Base-by-base conservation (phyloP, 2,888 invertebrate species). In the Leptogaster cylindrica region DNA sequence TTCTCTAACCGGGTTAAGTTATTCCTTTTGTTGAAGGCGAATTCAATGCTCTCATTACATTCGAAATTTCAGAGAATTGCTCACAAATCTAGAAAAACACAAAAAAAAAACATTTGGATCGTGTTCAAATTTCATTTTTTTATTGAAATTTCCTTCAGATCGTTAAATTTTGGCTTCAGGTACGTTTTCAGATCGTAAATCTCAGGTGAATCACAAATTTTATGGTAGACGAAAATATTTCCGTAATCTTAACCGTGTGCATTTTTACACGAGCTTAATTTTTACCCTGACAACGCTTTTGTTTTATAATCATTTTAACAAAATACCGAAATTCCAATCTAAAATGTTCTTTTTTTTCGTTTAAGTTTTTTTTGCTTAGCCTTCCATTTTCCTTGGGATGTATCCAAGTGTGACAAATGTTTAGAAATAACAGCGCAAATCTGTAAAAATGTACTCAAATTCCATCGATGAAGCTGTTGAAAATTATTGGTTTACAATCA, bases 191-290 rank as follows among this genome's bases (percentile, higher is more conserved):
- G 39, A 16, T 12, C 16, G 23, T 39, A 36, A 55, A 55, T 55
- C 36, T 55, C 55, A 55, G 55, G 55, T 55, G 55, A 55, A 20
- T 55, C 55, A 55, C 36, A 55, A n/a, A 23, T 36, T 31, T 36
- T 36, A 36, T 16, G 12, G 4, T 10, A 55, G 31, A n/a, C 36
- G 6, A 39, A 55, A 23, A 23, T 55, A 55, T 55, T 55, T 55
- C 12, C 36, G 55, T 52, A 36, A 55, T 55, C 39, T 55, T 7
- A 36, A 25, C 23, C 12, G n/a, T n/a, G n/a, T n/a, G n/a, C n/a
- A n/a, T n/a, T n/a, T n/a, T n/a, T n/a, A n/a, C n/a, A n/a, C n/a
- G n/a, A n/a, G n/a, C n/a, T n/a, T n/a, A n/a, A n/a, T n/a, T n/a
- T n/a, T n/a, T n/a, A n/a, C n/a, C n/a, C n/a, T n/a, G n/a, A n/a